phyloP scores from a whole-genome alignment of 2,797 vertebrate genomes.

The Percopsis omiscomaycus region DNA sequence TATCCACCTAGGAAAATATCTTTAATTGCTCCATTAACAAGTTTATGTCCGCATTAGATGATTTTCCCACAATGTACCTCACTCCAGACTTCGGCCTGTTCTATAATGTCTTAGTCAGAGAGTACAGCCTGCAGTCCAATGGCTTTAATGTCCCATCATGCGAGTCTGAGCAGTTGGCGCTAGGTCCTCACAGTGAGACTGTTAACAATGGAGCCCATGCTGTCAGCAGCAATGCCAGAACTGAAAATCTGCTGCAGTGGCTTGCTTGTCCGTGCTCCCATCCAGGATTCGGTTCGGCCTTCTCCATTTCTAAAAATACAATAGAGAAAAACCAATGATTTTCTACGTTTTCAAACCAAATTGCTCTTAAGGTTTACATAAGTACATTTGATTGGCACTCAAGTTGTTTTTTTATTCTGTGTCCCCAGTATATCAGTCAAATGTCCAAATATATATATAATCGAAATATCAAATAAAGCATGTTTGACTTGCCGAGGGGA shows the following conservation, averaged over 20 bases:
- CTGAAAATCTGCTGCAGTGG: slow-evolving; percentile 56
- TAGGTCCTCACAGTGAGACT: slow-evolving; percentile 30
- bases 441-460: background rate
- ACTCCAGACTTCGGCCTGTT: slow-evolving; percentile 44
- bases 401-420: no score
- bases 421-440: no score
- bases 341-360: slow-evolving; percentile 28
- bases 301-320: slow-evolving; percentile 63
- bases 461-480: background rate
- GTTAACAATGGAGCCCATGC: slow-evolving; percentile 48
- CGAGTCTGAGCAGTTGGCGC: slow-evolving; percentile 36
- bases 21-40: background rate
- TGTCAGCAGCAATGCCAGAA: slow-evolving; percentile 52
- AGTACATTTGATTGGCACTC: background rate
- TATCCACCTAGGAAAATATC: background rate
- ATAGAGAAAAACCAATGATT: slow-evolving; percentile 63
- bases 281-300: slow-evolving; percentile 43
- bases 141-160: slow-evolving; percentile 45
- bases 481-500: slow-evolving; percentile 12
- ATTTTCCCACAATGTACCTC: slow-evolving; percentile 30
- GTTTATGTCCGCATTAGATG: slow-evolving; percentile 3
- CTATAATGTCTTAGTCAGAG: slow-evolving; percentile 41
- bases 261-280: slow-evolving; percentile 50
- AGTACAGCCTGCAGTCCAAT: slow-evolving; percentile 32
- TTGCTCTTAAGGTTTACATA: background rate